Evolutionary conservation across 2,113 vertebrate species (phyloP).

Genomic region (Rhynchomys soricoides): DNA sequence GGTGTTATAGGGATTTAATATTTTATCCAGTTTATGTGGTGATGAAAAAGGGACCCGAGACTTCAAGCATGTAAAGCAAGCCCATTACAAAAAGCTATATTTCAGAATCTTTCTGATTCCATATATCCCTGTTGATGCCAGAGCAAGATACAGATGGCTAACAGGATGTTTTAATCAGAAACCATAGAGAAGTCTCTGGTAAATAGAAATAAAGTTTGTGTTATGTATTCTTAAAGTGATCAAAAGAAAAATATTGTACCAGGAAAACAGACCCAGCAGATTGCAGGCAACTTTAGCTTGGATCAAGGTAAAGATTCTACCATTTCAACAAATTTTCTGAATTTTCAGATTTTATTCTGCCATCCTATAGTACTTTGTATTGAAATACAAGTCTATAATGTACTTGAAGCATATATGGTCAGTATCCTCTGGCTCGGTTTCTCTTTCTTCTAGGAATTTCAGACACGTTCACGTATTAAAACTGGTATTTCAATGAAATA

Average conservation of each 20-base stretch:
- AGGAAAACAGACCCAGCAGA: background rate
- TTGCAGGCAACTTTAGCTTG: background rate
- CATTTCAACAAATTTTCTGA: background rate
- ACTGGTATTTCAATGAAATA: background rate
- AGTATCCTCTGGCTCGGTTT: background rate
- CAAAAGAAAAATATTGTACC: accelerated
- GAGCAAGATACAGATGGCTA: background rate
- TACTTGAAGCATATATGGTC: background rate
- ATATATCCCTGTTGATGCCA: background rate
- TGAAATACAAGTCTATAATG: conserved; percentile 40
- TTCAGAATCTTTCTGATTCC: background rate
- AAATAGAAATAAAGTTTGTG: background rate
- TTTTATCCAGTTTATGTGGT: too few relatives aligned
- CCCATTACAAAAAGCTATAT: too few relatives aligned
- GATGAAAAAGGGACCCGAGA: background rate
- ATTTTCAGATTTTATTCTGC: background rate
- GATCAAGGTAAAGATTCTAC: background rate
- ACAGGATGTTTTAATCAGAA: background rate
- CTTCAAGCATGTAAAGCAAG: background rate
- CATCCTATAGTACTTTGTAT: background rate
- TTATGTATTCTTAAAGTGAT: background rate
- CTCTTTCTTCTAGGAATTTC: background rate
- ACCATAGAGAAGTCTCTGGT: background rate
- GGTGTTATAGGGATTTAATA: too few relatives aligned
- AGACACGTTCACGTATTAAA: conserved; percentile 11